Percentiles rank a stretch among this genome's conserved stretches.
Evolutionary conservation across 2,888 invertebrate genomes (phyloP).

Genomic region (Melanargia galathea): DNA sequence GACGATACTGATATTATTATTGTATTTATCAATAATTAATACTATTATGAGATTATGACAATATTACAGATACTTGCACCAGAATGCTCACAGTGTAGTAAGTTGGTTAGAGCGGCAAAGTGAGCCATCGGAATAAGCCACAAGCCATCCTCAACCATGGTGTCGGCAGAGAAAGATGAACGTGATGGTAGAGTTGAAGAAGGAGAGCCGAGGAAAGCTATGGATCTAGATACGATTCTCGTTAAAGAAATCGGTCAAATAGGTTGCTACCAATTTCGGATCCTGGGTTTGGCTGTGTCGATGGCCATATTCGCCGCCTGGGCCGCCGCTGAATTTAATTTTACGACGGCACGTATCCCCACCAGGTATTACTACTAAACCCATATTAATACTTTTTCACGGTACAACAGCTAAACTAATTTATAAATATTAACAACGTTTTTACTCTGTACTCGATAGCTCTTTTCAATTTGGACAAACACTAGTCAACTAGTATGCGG

Average conservation of each 20-base stretch:
- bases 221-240: slow-evolving; percentile 63
- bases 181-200: slow-evolving; percentile 17
- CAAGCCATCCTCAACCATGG: slow-evolving; percentile 39
- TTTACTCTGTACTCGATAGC: too few species aligned
- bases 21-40: neutral
- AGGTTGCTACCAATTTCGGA: slow-evolving; percentile 60
- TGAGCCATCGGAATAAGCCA: slow-evolving; percentile 5
- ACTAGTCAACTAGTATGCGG: too few species aligned
- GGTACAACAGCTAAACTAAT: too few species aligned
- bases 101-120: slow-evolving; percentile 6
- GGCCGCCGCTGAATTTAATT: slow-evolving; percentile 62
- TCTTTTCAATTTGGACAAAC: too few species aligned
- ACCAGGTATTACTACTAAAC: slow-evolving; percentile 54
- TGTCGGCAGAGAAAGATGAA: slow-evolving; percentile 43
- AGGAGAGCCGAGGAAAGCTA: slow-evolving; percentile 36
- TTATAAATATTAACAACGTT: too few species aligned
- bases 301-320: slow-evolving; percentile 60
- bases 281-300: slow-evolving; percentile 48
- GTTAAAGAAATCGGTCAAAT: slow-evolving; percentile 69
- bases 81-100: neutral
- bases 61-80: neutral
- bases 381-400: neutral
- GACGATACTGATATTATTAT: neutral
- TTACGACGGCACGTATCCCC: slow-evolving; percentile 66
- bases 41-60: neutral